phyloP scores from a whole-genome alignment of 2,797 vertebrate species.

The Setipinna tenuifilis region DNA sequence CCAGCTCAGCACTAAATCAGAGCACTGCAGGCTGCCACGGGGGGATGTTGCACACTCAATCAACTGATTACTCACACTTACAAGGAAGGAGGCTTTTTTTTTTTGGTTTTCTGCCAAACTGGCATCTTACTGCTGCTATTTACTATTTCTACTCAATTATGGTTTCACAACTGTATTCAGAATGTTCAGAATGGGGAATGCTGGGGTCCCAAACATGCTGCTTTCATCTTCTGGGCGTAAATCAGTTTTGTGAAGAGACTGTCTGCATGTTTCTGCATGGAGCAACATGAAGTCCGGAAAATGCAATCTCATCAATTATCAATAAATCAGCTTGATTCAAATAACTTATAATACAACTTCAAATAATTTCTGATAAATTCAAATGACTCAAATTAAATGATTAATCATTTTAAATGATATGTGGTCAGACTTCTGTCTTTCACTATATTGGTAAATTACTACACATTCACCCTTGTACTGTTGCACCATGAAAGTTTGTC shows the following conservation, averaged over 20 bases:
- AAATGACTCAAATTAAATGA: too few relatives aligned
- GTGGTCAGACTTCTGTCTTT: too few relatives aligned
- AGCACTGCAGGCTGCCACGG: conserved; percentile 52
- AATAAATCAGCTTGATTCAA: background rate
- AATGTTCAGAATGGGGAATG: background rate
- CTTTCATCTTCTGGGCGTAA: background rate
- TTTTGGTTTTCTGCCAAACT: background rate
- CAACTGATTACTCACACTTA: conserved; percentile 5
- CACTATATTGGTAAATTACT: too few relatives aligned
- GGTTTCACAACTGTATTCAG: background rate
- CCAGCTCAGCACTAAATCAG: conserved; percentile 72
- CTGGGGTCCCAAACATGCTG: background rate
- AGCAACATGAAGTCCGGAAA: background rate
- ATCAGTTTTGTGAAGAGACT: too few relatives aligned
- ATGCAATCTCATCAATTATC: background rate
- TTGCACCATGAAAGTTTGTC: too few relatives aligned
- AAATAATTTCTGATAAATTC: too few relatives aligned
- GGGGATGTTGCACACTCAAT: background rate
- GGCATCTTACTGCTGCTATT: background rate
- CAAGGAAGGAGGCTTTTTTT: background rate
- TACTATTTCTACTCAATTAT: background rate
- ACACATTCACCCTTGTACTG: too few relatives aligned
- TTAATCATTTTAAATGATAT: background rate
- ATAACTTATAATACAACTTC: too few relatives aligned
- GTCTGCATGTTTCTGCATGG: background rate